Evolutionary conservation across 2,113 vertebrate species (phyloP).

Genomic region (Sinocyclocheilus rhinocerous): DNA sequence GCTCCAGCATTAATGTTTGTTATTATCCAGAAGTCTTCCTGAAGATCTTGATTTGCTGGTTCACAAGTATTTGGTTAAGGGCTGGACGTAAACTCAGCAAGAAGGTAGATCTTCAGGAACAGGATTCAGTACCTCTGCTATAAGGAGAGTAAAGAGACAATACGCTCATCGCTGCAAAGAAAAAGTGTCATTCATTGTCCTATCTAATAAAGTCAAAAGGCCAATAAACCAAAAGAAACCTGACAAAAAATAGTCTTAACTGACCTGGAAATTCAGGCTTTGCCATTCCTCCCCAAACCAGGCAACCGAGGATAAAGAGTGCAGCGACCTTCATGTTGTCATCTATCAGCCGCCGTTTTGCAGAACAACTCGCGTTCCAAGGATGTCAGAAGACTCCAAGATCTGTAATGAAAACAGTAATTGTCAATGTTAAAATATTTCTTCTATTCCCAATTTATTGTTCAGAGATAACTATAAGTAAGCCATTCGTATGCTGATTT

Average conservation of each 20-base stretch:
- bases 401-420: conserved; percentile 9
- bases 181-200: neutral
- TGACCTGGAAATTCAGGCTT: conserved; percentile 73
- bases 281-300: conserved; percentile 53
- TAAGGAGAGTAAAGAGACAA: neutral
- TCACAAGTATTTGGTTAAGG: neutral
- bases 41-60: neutral
- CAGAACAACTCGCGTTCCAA: conserved; percentile 20
- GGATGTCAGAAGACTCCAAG: neutral
- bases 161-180: neutral
- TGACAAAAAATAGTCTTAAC: conserved; percentile 15
- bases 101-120: neutral
- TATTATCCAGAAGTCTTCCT: neutral
- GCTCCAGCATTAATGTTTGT: neutral
- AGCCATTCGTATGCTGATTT: neutral
- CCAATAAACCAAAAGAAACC: neutral
- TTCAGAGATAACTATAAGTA: neutral
- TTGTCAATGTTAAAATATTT: neutral
- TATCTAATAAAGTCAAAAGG: neutral
- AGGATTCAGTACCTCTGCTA: neutral
- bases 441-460: neutral
- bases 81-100: neutral
- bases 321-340: conserved; percentile 65
- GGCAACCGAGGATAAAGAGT: conserved; percentile 62
- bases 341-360: conserved; percentile 14